Evolutionary conservation across 2,888 invertebrate species (phyloP), one percentile per base, ranked within the genome.

Genomic region (Xestoiulus laeticollis): DNA sequence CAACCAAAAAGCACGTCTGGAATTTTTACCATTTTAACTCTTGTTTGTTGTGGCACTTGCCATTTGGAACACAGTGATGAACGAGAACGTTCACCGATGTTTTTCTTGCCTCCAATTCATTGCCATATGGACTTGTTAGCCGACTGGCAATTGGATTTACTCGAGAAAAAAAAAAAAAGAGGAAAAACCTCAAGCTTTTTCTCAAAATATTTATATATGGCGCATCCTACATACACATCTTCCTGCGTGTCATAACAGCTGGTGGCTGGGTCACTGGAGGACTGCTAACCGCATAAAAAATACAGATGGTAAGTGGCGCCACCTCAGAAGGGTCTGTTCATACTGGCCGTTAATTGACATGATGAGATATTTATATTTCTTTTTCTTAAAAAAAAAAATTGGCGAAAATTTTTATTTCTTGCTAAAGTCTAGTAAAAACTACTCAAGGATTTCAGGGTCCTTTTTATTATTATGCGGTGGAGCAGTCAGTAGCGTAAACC

Each of bases 21-120:
- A 53, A 53, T 53, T 53, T 53, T 12, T 53, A 53, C 53, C 53
- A 53, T 53, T 53, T 53, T n/a, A n/a, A 53, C 53, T 53, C 10
- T 53, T 53, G 53, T 53, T 53, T 53, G 53, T 53, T 53, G 53
- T 53, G 53, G 53, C 53, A 53, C 53, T 53, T 53, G 53, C 53
- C 53, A 53, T 53, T 53, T 53, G 53, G 53, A 53, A 10, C n/a
- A n/a, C 53, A 6, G 53, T 53, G 53, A 53, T 53, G 53, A 53
- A 53, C 53, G 53, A 53, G 53, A 53, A 53, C 53, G n/a, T 53
- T 53, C 53, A 53, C 53, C 53, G 53, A 12, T 53, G 53, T 53
- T 53, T 53, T 53, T 53, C 53, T 53, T 53, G 53, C 53, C 53
- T 53, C 53, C 14, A 53, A 53, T 53, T 53, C 53, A 53, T n/a